Conservation (phyloP, 2,888 invertebrate genomes). For the Stramonita haemastoma region DNA sequence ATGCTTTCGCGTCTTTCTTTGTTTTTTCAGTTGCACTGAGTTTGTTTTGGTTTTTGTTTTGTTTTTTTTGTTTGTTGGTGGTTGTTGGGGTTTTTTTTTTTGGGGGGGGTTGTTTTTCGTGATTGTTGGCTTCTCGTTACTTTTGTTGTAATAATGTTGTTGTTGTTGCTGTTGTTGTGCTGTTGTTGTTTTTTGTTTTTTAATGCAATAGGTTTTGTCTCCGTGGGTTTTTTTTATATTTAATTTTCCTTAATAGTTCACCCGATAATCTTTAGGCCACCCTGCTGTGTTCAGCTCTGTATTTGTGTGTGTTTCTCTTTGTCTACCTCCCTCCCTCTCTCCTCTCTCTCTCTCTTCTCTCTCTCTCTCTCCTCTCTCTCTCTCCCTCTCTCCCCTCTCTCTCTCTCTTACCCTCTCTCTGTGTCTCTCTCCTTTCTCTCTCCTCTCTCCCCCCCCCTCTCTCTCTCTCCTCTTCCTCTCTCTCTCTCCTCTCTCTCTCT, state of each 20-base stretch:
- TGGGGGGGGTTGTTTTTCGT: too few relatives aligned
- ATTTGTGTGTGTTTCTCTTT: not conserved
- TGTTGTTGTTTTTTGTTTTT: not conserved
- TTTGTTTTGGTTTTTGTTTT: too few relatives aligned
- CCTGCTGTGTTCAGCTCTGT: not conserved
- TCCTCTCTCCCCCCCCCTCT: too few relatives aligned
- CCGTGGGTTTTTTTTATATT: not conserved
- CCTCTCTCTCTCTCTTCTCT: not conserved
- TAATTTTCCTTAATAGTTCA: too few relatives aligned
- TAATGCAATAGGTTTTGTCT: not conserved
- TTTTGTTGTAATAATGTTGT: not conserved
- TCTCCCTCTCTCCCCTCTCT: not conserved
- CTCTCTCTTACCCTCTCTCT: not conserved
- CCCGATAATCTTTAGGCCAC: not conserved
- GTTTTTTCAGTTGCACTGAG: too few relatives aligned
- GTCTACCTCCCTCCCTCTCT: not conserved
- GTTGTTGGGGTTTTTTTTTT: too few relatives aligned
- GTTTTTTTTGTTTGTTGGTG: too few relatives aligned
- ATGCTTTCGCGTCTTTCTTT: too few relatives aligned
- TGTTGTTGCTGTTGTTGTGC: not conserved
- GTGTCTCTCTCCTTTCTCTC: too few relatives aligned
- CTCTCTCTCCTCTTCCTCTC: too few relatives aligned
- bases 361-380: not conserved
- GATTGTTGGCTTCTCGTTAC: too few relatives aligned
- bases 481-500: too few relatives aligned